Base-by-base conservation (phyloP, 2,888 invertebrate genomes). In the Acronicta leporina region DNA sequence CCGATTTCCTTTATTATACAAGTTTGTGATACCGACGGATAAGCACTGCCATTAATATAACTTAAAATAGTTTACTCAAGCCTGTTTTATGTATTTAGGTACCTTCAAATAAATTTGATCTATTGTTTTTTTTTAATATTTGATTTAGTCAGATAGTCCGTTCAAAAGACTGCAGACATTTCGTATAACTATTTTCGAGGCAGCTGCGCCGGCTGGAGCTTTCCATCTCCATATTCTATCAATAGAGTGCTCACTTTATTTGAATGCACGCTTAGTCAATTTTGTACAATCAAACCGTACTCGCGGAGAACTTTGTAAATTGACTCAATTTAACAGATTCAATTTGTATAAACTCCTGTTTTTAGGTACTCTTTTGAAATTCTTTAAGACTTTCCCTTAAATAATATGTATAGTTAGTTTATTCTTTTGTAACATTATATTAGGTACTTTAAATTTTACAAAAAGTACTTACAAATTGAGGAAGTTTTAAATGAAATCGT, bases 21-120 rank as follows among this genome's bases (percentile, higher is more conserved):
- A 79, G 65, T 77, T 80, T 70, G 62, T 62, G 51, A 69, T 71
- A 74, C 62, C 66, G 50, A 49, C 50, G 65, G 75, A 52, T 68
- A 70, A 55, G 47, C 47, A 64, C 58, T 47, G 14, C 16, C 45
- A 57, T 60, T 60, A 64, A 50, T 70, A 55, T 53, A 57, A 73
- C 61, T 59, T 57, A 45, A 59, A 64, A 73, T 60, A 56, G 67
- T 71, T 74, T 30, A 58, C 41, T 45, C 43, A 45, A 25, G 56
- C 43, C 44, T 51, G 46, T 52, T 25, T 50, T n/a, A n/a, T n/a
- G n/a, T n/a, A n/a, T n/a, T n/a, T n/a, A n/a, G n/a, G n/a, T n/a
- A n/a, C n/a, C n/a, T 40, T 3, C 9, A 48, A 20, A 4, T 27
- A 48, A 16, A 44, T 15, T 40, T 44, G 15, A 41, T 27, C 25